These are phyloP conservation scores for Castor canadensis DNA, from an alignment of 2,113 vertebrate genomes.

Conservation along the genomic window DNA sequence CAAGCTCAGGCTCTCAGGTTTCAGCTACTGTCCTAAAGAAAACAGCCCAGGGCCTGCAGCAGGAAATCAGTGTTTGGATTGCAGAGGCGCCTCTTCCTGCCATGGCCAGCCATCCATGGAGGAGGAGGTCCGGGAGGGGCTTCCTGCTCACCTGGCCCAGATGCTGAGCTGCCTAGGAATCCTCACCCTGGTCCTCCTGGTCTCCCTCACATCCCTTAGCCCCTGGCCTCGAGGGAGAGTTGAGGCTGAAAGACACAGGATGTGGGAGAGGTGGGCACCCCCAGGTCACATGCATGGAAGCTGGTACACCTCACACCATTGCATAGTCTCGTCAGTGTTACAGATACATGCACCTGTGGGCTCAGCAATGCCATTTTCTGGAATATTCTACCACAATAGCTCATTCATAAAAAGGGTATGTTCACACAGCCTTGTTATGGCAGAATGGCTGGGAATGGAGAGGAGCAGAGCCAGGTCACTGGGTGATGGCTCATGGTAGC, in stretches of 20 bases:
- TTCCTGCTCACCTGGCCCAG: conserved; percentile 71
- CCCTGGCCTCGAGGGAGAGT: background rate
- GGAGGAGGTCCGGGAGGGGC: background rate
- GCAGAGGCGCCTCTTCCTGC: conserved; percentile 86
- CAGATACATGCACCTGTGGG: background rate
- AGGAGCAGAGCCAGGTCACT: background rate
- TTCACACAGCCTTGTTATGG: background rate
- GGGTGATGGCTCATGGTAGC: background rate
- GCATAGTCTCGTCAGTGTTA: background rate
- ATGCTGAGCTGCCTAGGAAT: background rate
- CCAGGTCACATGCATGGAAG: fast-evolving
- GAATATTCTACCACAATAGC: background rate
- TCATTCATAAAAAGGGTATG: background rate
- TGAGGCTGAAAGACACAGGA: no score
- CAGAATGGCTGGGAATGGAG: background rate
- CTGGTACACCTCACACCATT: fast-evolving
- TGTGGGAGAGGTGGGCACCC: background rate
- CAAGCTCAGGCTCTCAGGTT: conserved; percentile 77
- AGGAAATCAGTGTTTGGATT: conserved; percentile 90
- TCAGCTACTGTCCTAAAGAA: conserved; percentile 82
- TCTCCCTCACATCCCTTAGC: background rate
- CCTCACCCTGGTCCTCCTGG: background rate
- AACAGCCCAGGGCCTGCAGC: conserved; percentile 80
- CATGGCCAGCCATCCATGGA: background rate
- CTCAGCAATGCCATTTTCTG: background rate